Base-by-base conservation (phyloP, 2,113 vertebrate species). In the Hemiscyllium ocellatum region DNA sequence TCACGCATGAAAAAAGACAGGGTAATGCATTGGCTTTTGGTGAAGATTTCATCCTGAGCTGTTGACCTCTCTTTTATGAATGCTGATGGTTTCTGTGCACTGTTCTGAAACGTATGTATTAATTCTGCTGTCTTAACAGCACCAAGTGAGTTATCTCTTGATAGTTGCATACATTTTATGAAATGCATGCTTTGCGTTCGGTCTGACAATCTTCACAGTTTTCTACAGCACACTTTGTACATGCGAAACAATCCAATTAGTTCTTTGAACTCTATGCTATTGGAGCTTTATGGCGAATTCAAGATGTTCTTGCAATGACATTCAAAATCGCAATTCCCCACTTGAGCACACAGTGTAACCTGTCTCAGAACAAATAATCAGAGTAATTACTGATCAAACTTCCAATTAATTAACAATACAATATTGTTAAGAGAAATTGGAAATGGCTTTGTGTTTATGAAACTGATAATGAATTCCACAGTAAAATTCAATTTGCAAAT, bases 221-320 rank as follows among this genome's bases (percentile, higher is more conserved):
- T 94, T 70, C 65, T 68, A 33, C 33, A 69, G 91, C 66, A 42
- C 10, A 15, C 89, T 91, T 33, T 33, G 24, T 65, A 86, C 26
- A 90, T 61, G 87, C 15, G 52, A 66, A 94, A 94, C 61, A 94
- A 70, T 42, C 66, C 91, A 94, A 94, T 94, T 94, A 94, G n/a
- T 42, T 37, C n/a, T 50, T 47, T 69, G 91, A 70, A 70, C 91
- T 69, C 15, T 20, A 24, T 47, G 7, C 33, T 70, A 20, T 24
- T 7, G 22, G 17, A 69, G 37, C 90, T 94, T 94, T 69, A 66
- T 42, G 65, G 91, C 47, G 66, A 22, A 19, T 42, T 94, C n/a
- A 70, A 94, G 70, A 94, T 1, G 24, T 37, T 26, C 65, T 94
- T 52, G 29, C 65, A 69, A 17, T 69, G 91, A 69, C 65, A 94